phyloP scores from a whole-genome alignment of 2,113 vertebrate species.

The Equus przewalskii region DNA sequence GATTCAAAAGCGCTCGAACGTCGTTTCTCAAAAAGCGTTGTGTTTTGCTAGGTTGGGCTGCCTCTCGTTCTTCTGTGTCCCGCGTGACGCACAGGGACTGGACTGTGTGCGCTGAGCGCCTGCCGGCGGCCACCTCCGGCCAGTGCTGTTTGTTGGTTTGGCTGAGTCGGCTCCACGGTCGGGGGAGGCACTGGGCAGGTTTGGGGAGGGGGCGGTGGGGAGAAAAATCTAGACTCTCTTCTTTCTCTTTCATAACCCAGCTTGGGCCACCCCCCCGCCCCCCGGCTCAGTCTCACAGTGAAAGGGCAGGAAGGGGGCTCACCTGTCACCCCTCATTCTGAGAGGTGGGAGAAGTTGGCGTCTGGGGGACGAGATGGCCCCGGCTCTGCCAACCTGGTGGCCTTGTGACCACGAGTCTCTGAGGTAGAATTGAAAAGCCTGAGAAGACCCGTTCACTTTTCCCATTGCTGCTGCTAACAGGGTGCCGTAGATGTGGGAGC shows the following conservation, averaged over 20 bases:
- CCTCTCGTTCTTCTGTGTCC: not conserved
- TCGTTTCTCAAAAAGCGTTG: not conserved
- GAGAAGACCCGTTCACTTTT: fast-evolving
- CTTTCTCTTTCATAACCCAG: not conserved
- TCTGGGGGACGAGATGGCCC: not conserved
- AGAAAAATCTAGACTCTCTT: not conserved
- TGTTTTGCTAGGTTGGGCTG: not conserved
- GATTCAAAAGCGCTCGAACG: not conserved
- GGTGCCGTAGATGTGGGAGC: fast-evolving
- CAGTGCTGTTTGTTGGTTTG: not conserved
- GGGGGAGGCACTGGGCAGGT: not conserved
- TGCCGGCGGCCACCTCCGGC: not conserved
- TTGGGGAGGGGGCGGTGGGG: not conserved
- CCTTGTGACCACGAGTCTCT: too few relatives aligned
- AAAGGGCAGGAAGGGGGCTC: not conserved
- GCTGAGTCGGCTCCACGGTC: too few relatives aligned
- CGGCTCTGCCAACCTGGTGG: too few relatives aligned
- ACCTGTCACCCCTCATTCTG: not conserved
- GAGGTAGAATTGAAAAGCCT: not conserved
- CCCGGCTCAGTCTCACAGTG: not conserved
- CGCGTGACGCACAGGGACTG: fast-evolving
- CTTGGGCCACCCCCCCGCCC: not conserved
- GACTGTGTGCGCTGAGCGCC: fast-evolving
- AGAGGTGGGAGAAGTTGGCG: not conserved
- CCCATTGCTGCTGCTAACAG: fast-evolving